These are phyloP conservation scores for Brenthis daphne DNA, from an alignment of 2,888 invertebrate genomes.

Conservation along the genomic window DNA sequence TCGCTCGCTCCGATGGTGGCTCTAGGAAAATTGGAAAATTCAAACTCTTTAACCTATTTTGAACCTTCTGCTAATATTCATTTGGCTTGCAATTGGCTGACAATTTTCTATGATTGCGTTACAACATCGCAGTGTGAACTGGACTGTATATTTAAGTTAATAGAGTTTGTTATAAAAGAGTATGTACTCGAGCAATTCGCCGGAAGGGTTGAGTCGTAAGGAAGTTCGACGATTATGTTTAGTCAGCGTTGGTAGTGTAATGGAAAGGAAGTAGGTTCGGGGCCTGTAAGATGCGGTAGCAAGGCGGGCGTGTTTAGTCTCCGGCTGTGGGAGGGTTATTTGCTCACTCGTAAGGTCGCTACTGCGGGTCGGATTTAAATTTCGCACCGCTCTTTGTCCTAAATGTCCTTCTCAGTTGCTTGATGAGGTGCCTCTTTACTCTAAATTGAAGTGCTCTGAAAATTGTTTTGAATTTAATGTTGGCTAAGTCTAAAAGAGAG, in stretches of 20 bases:
- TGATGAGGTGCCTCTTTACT: slow-evolving; percentile 74
- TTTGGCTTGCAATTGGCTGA: slow-evolving; percentile 35
- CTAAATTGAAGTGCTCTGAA: slow-evolving; percentile 68
- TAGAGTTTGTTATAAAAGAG: slow-evolving; percentile 56
- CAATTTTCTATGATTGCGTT: slow-evolving; percentile 35
- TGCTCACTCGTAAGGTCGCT: slow-evolving; percentile 79
- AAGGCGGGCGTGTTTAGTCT: slow-evolving; percentile 65
- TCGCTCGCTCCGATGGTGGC: slow-evolving; percentile 76
- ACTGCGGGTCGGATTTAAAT: slow-evolving; percentile 77
- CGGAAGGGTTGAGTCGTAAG: slow-evolving; percentile 82
- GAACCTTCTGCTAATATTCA: slow-evolving; percentile 19
- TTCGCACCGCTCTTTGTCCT: slow-evolving; percentile 71
- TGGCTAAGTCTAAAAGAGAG: slow-evolving; percentile 39
- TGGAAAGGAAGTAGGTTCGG: slow-evolving; percentile 82
- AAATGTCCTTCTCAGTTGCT: slow-evolving; percentile 66
- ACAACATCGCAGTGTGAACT: slow-evolving; percentile 37
- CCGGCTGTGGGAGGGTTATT: slow-evolving; percentile 59
- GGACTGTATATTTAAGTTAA: slow-evolving; percentile 49
- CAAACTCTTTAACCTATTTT: slow-evolving; percentile 41
- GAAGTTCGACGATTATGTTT: slow-evolving; percentile 82
- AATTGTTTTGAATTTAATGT: slow-evolving; percentile 53
- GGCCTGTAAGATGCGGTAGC: slow-evolving; percentile 81
- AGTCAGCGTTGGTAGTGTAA: slow-evolving; percentile 76
- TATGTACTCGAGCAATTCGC: slow-evolving; percentile 58
- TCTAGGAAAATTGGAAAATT: slow-evolving; percentile 78